These are phyloP conservation scores for Sandelia bainsii DNA, from an alignment of 2,797 vertebrate species.

Conservation along the genomic window DNA sequence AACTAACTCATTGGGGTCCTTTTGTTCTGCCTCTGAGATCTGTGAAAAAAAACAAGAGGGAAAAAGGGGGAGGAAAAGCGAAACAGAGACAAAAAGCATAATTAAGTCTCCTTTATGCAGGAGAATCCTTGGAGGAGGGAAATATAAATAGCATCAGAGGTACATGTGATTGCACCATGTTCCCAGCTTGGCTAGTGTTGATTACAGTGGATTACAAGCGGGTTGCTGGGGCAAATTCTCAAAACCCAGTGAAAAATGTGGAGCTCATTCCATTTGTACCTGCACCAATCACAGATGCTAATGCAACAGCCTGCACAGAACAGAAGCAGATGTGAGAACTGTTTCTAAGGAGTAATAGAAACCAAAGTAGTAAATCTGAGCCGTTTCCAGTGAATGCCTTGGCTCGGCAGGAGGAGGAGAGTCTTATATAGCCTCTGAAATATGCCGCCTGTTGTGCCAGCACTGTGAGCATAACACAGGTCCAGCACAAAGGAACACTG, in stretches of 20 bases:
- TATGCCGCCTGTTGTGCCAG: constrained; percentile 69
- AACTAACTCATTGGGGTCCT: constrained; percentile 95
- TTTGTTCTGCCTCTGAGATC: constrained; percentile 88
- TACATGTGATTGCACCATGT: neutral
- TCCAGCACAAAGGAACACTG: constrained; percentile 69
- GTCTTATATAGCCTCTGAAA: constrained; percentile 54
- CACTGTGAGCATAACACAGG: constrained; percentile 65
- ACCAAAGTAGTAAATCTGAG: constrained; percentile 45
- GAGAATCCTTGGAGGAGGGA: constrained; percentile 12
- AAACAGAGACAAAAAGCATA: constrained; percentile 20
- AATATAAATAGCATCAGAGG: neutral
- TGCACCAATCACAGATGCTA: constrained; percentile 43
- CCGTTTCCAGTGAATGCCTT: constrained; percentile 45
- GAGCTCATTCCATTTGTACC: constrained; percentile 12
- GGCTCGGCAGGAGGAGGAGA: constrained; percentile 35
- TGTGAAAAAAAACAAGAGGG: constrained; percentile 64
- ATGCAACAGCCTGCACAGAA: constrained; percentile 18
- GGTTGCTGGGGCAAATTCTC: constrained; percentile 7
- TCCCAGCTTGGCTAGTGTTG: neutral
- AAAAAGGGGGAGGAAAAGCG: neutral
- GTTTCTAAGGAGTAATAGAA: constrained; percentile 31
- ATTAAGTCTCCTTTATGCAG: constrained; percentile 35
- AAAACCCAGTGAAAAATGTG: neutral
- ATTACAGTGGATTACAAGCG: constrained; percentile 10
- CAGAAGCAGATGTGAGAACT: constrained; percentile 1